phyloP scores from a whole-genome alignment of 2,797 vertebrate genomes.

The Rhinichthys osculus region DNA sequence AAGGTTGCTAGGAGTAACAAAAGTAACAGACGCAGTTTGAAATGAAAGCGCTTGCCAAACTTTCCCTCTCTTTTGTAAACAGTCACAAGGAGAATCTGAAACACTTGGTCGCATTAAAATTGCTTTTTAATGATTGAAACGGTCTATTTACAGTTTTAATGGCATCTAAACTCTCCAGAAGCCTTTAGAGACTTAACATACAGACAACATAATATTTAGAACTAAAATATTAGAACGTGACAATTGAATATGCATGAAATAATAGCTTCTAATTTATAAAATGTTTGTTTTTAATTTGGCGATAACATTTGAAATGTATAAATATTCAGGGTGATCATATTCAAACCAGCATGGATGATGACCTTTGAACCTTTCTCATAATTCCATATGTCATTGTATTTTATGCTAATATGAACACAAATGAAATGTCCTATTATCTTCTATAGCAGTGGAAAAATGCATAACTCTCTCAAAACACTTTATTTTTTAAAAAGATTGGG shows the following conservation, averaged over 20 bases:
- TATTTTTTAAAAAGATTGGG: no score
- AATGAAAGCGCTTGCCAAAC: conserved; percentile 61
- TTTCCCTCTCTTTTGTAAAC: conserved; percentile 57
- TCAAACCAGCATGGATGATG: not conserved
- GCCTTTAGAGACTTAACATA: not conserved
- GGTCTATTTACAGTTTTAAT: conserved; percentile 15
- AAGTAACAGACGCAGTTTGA: conserved; percentile 67
- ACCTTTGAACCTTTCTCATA: not conserved
- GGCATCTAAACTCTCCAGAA: not conserved
- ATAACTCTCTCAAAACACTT: not conserved
- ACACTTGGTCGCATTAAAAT: conserved; percentile 34
- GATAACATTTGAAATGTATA: not conserved
- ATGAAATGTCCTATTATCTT: not conserved
- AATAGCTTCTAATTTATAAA: not conserved
- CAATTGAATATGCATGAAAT: not conserved
- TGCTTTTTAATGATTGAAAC: conserved; percentile 10
- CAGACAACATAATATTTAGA: not conserved
- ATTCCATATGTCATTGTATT: not conserved
- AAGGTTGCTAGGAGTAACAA: conserved; percentile 74
- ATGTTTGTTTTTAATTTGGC: not conserved
- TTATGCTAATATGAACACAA: not conserved
- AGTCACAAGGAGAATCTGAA: conserved; percentile 45
- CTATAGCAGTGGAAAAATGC: not conserved
- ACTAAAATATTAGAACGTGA: not conserved
- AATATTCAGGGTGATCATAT: not conserved